Conservation (phyloP, 2,797 vertebrate genomes). For the Tenualosa thibaudeaui region DNA sequence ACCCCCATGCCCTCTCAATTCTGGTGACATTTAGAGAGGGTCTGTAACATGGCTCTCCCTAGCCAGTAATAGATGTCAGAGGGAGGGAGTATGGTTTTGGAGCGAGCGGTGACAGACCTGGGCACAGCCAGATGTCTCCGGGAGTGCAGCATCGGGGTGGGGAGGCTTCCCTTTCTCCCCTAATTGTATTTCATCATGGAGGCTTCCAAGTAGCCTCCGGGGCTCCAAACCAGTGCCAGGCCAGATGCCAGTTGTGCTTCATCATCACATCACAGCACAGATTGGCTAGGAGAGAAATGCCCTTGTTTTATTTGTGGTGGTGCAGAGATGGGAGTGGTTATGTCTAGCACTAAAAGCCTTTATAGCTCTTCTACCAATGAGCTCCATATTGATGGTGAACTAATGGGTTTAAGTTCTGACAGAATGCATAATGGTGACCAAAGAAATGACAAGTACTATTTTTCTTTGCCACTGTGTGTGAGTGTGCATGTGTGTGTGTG, state of each 20-base stretch:
- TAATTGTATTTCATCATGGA: neutral
- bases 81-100: neutral
- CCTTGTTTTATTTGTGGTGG: neutral
- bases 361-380: neutral
- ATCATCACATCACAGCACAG: neutral
- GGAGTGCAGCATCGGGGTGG: neutral
- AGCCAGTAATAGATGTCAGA: neutral
- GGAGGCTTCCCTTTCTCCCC: neutral
- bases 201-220: neutral
- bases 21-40: conserved; percentile 14
- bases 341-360: neutral
- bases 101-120: neutral
- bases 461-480: neutral
- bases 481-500: neutral
- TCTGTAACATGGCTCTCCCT: neutral
- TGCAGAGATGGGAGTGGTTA: neutral
- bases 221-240: neutral
- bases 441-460: neutral
- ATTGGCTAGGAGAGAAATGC: neutral
- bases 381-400: neutral
- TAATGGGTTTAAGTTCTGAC: neutral
- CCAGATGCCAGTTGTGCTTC: neutral
- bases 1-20: neutral
- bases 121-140: neutral
- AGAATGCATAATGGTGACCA: too few species aligned